phyloP scores from a whole-genome alignment of 2,888 invertebrate genomes.

The Alentia gelatinosa region DNA sequence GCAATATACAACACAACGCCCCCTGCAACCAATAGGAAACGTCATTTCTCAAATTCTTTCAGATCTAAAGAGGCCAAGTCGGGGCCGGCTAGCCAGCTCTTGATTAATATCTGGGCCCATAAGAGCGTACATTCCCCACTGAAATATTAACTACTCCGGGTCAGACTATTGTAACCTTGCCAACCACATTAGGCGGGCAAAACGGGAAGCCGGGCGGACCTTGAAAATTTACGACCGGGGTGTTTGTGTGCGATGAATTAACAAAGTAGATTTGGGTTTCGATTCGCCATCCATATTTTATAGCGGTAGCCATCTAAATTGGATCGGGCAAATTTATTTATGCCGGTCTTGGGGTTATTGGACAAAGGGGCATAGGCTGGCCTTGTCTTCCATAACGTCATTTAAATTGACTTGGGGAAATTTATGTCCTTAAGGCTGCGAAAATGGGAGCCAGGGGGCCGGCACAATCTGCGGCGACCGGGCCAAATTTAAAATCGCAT shows the following conservation, averaged over 20 bases:
- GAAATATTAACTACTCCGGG: constrained; percentile 50
- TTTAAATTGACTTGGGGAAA: constrained; percentile 48
- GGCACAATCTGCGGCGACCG: constrained; percentile 4
- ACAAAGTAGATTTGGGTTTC: constrained; percentile 54
- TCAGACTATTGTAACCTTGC: constrained; percentile 54
- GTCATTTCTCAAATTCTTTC: constrained; percentile 53
- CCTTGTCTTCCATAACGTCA: constrained; percentile 50
- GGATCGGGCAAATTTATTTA: constrained; percentile 53
- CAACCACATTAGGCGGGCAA: constrained; percentile 52
- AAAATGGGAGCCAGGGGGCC: constrained; percentile 36
- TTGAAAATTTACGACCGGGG: constrained; percentile 45
- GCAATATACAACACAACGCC: constrained; percentile 37
- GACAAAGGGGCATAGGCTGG: constrained; percentile 45
- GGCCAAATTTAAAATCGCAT: constrained; percentile 49
- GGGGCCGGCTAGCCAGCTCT: constrained; percentile 7
- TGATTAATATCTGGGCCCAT: constrained; percentile 49
- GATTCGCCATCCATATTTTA: constrained; percentile 54
- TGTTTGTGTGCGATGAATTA: constrained; percentile 51
- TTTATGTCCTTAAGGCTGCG: constrained; percentile 45
- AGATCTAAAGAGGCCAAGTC: constrained; percentile 39
- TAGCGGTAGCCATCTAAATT: constrained; percentile 43
- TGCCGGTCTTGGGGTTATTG: constrained; percentile 54
- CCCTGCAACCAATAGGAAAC: constrained; percentile 36
- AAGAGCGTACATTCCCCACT: constrained; percentile 51
- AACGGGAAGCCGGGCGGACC: constrained; percentile 50